Conservation (phyloP, 2,888 invertebrate species). For the Ophioninae sp. region DNA sequence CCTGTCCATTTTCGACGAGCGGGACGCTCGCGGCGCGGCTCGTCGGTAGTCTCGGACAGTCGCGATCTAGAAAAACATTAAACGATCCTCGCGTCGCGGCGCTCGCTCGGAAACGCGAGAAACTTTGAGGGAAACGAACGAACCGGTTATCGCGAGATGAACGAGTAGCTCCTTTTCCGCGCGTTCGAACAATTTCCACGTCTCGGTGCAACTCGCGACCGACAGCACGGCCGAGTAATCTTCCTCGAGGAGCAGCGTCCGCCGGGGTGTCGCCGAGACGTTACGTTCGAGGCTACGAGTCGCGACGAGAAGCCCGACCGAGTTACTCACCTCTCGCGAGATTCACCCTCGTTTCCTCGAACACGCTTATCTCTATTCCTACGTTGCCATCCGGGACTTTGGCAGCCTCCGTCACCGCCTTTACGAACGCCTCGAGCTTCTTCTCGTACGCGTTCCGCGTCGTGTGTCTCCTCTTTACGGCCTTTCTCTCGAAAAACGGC, state of each 20-base stretch:
- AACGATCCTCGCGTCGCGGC: too few relatives aligned
- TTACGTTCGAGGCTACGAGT: neutral
- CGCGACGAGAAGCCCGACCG: neutral
- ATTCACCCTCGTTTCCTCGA: slow-evolving; percentile 86
- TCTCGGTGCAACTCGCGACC: slow-evolving; percentile 88
- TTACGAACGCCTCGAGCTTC: slow-evolving; percentile 83
- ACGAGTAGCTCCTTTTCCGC: slow-evolving; percentile 86
- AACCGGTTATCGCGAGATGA: slow-evolving; percentile 88
- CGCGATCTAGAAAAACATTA: slow-evolving; percentile 82
- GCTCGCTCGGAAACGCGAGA: too few relatives aligned
- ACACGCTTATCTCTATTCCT: slow-evolving; percentile 87
- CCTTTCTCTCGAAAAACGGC: slow-evolving; percentile 84
- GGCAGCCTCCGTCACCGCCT: slow-evolving; percentile 85
- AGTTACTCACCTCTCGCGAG: slow-evolving; percentile 85
- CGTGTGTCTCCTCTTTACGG: slow-evolving; percentile 39
- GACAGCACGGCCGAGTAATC: slow-evolving; percentile 89
- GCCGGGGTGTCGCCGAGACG: neutral
- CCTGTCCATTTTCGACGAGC: slow-evolving; percentile 86
- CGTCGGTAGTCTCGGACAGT: slow-evolving; percentile 89
- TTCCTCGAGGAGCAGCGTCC: slow-evolving; percentile 73
- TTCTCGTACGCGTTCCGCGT: slow-evolving; percentile 82
- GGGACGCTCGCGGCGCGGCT: slow-evolving; percentile 88
- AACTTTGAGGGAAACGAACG: neutral
- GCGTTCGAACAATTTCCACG: slow-evolving; percentile 87
- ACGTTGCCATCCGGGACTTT: slow-evolving; percentile 84